These are phyloP conservation scores for Fregetta grallaria DNA, from an alignment of 2,113 vertebrate genomes.

Conservation along the genomic window DNA sequence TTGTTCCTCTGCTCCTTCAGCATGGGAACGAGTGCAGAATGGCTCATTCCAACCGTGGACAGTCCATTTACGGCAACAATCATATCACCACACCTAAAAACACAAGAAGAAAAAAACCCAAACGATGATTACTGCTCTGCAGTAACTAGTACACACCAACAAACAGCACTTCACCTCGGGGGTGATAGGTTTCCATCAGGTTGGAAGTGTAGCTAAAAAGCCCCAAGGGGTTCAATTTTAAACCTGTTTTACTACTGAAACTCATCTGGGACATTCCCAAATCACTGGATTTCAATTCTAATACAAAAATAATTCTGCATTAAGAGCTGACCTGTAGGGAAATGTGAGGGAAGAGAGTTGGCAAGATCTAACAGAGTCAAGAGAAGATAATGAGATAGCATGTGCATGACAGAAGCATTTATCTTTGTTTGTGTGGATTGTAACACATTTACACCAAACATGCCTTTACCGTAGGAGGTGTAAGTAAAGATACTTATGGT, in stretches of 20 bases:
- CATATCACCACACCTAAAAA: constrained; percentile 94
- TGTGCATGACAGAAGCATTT: not conserved
- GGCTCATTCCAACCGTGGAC: constrained; percentile 96
- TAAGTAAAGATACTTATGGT: constrained; percentile 29
- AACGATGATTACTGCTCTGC: not conserved
- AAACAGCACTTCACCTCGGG: not conserved
- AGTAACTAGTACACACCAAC: not conserved
- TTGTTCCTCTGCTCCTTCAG: constrained; percentile 96
- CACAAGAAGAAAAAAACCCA: not conserved
- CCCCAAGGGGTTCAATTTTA: not conserved
- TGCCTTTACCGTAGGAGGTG: not conserved
- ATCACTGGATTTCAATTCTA: not conserved
- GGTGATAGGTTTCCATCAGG: not conserved
- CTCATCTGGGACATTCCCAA: not conserved
- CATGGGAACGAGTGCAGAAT: constrained; percentile 96
- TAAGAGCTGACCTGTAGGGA: not conserved
- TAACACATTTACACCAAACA: constrained; percentile 27
- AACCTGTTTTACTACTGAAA: not conserved
- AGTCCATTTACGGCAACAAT: constrained; percentile 95
- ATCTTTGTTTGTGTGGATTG: constrained; percentile 29
- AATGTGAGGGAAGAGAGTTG: not conserved
- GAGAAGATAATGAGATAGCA: not conserved
- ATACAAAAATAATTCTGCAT: not conserved
- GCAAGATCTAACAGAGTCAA: not conserved
- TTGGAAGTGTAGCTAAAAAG: not conserved